phyloP scores from a whole-genome alignment of 1,140 invertebrate genomes.

The Scaptomyza hsui region DNA sequence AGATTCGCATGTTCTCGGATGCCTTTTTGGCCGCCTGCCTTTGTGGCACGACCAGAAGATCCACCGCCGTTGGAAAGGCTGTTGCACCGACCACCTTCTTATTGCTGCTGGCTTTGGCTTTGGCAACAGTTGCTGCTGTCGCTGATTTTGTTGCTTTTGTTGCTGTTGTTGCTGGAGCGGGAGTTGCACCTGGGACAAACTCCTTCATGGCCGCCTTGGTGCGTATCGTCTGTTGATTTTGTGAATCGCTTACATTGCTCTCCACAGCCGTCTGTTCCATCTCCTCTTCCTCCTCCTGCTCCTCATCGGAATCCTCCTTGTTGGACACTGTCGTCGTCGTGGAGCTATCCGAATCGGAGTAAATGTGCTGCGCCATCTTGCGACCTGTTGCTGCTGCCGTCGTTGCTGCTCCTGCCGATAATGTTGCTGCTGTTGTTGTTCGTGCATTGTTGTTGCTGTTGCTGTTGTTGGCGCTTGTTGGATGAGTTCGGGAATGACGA shows the following conservation, averaged over 20 bases:
- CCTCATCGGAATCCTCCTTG: slow-evolving; percentile 58
- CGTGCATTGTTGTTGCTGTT: background rate
- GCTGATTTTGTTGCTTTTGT: slow-evolving; percentile 31
- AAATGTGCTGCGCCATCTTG: slow-evolving; percentile 71
- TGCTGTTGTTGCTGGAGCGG: slow-evolving; percentile 41
- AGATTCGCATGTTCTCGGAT: slow-evolving; percentile 91
- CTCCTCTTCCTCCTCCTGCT: slow-evolving; percentile 68
- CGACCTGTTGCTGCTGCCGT: slow-evolving; percentile 80
- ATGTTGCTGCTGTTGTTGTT: slow-evolving; percentile 61
- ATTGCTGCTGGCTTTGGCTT: slow-evolving; percentile 45
- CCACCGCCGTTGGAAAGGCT: slow-evolving; percentile 87
- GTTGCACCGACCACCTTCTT: slow-evolving; percentile 19
- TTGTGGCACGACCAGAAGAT: slow-evolving; percentile 94
- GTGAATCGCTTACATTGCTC: slow-evolving; percentile 87
- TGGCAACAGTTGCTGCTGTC: slow-evolving; percentile 34
- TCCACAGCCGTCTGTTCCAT: slow-evolving; percentile 83
- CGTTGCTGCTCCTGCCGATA: slow-evolving; percentile 90
- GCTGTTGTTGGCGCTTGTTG: background rate
- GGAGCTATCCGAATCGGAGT: slow-evolving; percentile 77
- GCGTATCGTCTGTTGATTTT: slow-evolving; percentile 87
- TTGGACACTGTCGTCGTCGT: slow-evolving; percentile 64
- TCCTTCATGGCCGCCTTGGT: slow-evolving; percentile 94
- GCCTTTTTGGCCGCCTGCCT: slow-evolving; percentile 95
- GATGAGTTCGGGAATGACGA: slow-evolving; percentile 10
- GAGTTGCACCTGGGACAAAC: slow-evolving; percentile 85